Base-by-base conservation (phyloP, 2,113 vertebrate genomes). In the Alouatta palliata region DNA sequence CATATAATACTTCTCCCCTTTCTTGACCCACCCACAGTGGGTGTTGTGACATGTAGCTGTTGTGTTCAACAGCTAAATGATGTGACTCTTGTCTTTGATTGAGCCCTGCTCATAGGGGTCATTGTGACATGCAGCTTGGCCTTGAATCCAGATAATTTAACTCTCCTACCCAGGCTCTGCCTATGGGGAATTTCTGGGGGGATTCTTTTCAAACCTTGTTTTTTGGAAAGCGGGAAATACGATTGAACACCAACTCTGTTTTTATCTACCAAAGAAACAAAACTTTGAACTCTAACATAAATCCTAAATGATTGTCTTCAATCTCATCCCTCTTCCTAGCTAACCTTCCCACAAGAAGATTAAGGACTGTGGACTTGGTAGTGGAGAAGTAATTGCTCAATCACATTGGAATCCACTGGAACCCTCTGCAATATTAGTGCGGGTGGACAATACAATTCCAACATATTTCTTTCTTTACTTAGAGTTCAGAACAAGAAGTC, bases 341-440 rank as follows among this genome's bases (percentile, higher is more conserved):
- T 64, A 30, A 64, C 14, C 27, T 64, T 49, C 87, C 64, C 82
- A 73, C 64, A 43, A 89, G 52, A 79, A 91, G 83, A 94, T 93
- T 77, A 94, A 93, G 80, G 75, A 84, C 81, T 43, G 25, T 52
- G 43, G 79, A 90, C 75, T 93, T 94, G 89, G 92, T 96, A 79
- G 79, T 64, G 75, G 49, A 87, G 91, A 97, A 97, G 87, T 80
- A 58, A 96, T 93, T 97, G 91, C 87, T 93, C 93, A 97, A 87
- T 86, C 84, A 14, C 89, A 73, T 80, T 70, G 85, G 84, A 94
- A 87, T 81, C 95, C 77, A 45, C n/a, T 79, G 73, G 83, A 71
- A 93, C 17, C 9, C 71, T 85, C 71, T 54, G 43, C 58, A 35
- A n/a, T 25, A n/a, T 85, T 56, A 68, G 54, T 30, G 30, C 20